Percentiles rank a stretch among this genome's conserved stretches.
phyloP scores from a whole-genome alignment of 2,888 invertebrate genomes.

The Drosophila emarginata region DNA sequence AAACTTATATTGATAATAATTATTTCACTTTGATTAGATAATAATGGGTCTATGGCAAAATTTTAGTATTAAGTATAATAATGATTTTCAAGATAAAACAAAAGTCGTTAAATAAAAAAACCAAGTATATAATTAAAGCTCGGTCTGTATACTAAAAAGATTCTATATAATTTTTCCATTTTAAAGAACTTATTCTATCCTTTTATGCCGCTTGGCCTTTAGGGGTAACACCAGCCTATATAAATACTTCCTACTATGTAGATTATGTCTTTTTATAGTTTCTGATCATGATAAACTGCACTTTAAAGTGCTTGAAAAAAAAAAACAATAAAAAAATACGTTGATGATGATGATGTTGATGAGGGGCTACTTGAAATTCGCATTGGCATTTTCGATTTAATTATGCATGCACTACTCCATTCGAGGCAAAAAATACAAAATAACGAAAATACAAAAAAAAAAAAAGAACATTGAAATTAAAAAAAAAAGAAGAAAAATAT shows the following conservation, averaged over 20 bases:
- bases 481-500: neutral
- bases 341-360: slow-evolving; percentile 4
- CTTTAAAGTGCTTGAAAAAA: slow-evolving; percentile 9
- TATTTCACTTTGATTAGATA: no score
- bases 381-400: slow-evolving; percentile 22
- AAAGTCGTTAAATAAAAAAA: no score
- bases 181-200: neutral
- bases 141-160: no score
- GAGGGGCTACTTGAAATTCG: slow-evolving; percentile 13
- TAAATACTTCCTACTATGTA: slow-evolving; percentile 10
- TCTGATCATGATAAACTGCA: slow-evolving; percentile 5
- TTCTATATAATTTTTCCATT: no score
- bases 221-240: neutral
- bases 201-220: neutral
- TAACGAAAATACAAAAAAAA: neutral
- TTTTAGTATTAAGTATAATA: no score
- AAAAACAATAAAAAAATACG: neutral
- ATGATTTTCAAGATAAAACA: no score
- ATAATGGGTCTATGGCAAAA: no score
- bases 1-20: no score
- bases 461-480: neutral
- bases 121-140: no score
- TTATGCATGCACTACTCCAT: slow-evolving; percentile 28
- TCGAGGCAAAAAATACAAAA: slow-evolving; percentile 1
- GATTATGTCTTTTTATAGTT: neutral